Evolutionary conservation across 2,113 vertebrate species (phyloP).

Genomic region (Sminthopsis crassicaudata): DNA sequence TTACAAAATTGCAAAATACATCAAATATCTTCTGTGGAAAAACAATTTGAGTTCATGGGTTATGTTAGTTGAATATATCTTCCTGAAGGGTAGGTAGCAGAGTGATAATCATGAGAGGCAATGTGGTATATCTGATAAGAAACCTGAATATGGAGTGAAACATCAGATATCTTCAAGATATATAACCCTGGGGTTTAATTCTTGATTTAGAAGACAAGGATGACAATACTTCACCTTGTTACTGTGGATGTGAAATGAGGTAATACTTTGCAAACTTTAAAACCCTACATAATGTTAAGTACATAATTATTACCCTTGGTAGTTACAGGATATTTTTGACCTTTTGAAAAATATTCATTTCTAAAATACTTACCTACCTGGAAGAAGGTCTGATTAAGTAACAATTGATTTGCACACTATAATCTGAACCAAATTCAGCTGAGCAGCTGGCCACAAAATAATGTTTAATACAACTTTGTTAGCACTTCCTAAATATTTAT

Average conservation of each 20-base stretch:
- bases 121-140: neutral
- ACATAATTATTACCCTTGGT: neutral
- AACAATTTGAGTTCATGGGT: neutral
- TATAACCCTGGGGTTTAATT: neutral
- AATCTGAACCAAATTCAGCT: constrained; percentile 7
- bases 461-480: constrained; percentile 1
- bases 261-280: neutral
- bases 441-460: neutral
- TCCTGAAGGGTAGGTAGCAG: neutral
- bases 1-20: neutral
- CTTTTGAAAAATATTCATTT: neutral
- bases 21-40: neutral
- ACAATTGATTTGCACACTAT: neutral
- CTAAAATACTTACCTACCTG: neutral
- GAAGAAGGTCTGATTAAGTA: neutral
- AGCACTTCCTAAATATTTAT: neutral
- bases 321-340: neutral
- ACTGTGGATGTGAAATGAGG: neutral
- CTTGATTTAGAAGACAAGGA: neutral
- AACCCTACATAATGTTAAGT: neutral
- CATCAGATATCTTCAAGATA: neutral
- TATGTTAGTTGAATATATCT: neutral
- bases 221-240: neutral
- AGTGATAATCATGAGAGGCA: neutral
- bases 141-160: neutral